Conservation (phyloP, 2,888 invertebrate species). For the Heliconius ismenius region DNA sequence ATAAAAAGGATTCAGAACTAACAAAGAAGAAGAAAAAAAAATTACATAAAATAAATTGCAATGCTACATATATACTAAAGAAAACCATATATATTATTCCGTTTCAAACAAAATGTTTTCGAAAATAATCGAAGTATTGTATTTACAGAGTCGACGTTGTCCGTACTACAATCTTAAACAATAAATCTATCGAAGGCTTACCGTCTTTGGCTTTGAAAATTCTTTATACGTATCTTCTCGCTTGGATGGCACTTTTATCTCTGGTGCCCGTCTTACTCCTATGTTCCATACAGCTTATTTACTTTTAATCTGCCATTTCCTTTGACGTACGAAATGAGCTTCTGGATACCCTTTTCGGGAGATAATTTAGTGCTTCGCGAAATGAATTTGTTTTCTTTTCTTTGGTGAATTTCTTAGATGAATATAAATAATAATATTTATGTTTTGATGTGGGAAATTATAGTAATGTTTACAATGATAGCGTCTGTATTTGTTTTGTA, state of each 20-base stretch:
- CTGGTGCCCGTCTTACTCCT: constrained; percentile 34
- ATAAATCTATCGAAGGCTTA: constrained; percentile 64
- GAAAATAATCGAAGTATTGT: constrained; percentile 41
- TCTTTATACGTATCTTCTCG: constrained; percentile 65
- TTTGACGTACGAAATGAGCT: constrained; percentile 43
- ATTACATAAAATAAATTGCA: too few relatives aligned
- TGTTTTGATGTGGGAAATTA: background rate
- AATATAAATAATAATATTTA: constrained; percentile 11
- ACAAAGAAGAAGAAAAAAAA: too few relatives aligned
- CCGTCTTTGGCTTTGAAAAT: constrained; percentile 54
- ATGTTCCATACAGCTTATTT: constrained; percentile 42
- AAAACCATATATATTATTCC: constrained; percentile 3
- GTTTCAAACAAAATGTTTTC: constrained; percentile 13
- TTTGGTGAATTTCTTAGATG: background rate
- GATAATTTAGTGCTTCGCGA: constrained; percentile 36
- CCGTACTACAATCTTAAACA: constrained; percentile 62
- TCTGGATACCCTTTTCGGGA: constrained; percentile 37
- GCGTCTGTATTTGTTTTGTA: too few relatives aligned
- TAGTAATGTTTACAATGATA: background rate
- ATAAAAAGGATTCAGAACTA: too few relatives aligned
- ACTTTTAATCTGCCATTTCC: constrained; percentile 43
- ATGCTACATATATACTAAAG: background rate
- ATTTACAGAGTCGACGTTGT: constrained; percentile 49
- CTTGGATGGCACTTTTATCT: constrained; percentile 54
- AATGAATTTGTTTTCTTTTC: constrained; percentile 9